Base-by-base conservation (phyloP, 2,888 invertebrate species). In the Andrena haemorrhoa region DNA sequence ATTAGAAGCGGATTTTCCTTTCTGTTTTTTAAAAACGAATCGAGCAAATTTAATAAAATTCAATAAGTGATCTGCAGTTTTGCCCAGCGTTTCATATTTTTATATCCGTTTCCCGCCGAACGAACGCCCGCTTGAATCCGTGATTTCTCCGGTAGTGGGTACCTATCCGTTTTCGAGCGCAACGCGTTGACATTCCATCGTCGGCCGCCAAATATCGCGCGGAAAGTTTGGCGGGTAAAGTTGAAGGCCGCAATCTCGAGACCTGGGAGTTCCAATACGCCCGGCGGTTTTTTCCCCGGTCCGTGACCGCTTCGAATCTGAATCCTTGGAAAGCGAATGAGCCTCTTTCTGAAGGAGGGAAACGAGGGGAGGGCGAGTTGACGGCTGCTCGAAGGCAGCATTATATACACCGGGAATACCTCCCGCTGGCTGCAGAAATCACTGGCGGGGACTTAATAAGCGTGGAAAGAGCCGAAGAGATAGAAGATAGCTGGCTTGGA, bases 401-500 rank as follows among this genome's bases (percentile, higher is more conserved):
- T 83, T 88, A 85, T 86, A 88, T 87, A 88, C 84, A 87, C 82
- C 51, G 72, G 74, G 80, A 86, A 89, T 88, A 79, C 86, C 89
- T 84, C 88, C 89, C 85, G 89, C 86, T 86, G 88, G 87, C 89
- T 88, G 90, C 84, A 91, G 91, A 91, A 93, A 93, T 93, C 93
- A 93, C 91, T 90, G 90, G 89, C 88, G 89, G 90, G 56, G 92
- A 93, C 92, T 93, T 93, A 92, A 93, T 93, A 93, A 93, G 92
- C 91, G 91, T 89, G 89, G 88, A 91, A 92, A 92, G 91, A 88
- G 89, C 86, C 87, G 87, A 87, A 91, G 90, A 92, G 90, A 90
- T 89, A 86, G 91, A 92, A 92, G 92, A 92, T 93, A 91, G 90
- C 90, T 89, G 89, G 89, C 86, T 87, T 2, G 91, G 92, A 93